phyloP scores from a whole-genome alignment of 2,888 invertebrate genomes.

The Xanthia togata region DNA sequence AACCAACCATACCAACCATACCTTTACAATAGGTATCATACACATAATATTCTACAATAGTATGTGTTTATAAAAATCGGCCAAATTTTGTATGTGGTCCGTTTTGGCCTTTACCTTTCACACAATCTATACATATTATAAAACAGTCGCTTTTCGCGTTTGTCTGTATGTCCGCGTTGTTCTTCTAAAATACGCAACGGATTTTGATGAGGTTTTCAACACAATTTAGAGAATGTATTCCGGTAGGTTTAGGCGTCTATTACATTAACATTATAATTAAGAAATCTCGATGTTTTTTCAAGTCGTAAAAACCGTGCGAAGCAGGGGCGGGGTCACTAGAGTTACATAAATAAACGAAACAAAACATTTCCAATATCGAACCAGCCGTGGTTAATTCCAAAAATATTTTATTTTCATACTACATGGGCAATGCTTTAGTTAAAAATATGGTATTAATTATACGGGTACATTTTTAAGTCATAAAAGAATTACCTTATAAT shows the following conservation, averaged over 20 bases:
- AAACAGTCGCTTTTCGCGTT: too few relatives aligned
- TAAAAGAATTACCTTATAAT: conserved; percentile 9
- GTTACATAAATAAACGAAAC: conserved; percentile 19
- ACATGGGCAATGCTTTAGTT: conserved; percentile 2
- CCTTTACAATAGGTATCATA: conserved; percentile 20
- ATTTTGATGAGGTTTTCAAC: too few relatives aligned
- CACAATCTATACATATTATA: background rate
- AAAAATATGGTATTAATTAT: conserved; percentile 1
- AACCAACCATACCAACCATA: too few relatives aligned
- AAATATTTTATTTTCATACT: conserved; percentile 27
- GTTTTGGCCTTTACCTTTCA: conserved; percentile 13
- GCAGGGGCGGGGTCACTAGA: too few relatives aligned
- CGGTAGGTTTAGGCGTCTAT: too few relatives aligned
- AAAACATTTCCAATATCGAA: conserved; percentile 16
- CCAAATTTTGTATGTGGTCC: conserved; percentile 25
- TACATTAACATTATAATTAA: too few relatives aligned
- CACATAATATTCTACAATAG: conserved; percentile 35
- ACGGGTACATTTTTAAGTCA: conserved; percentile 7
- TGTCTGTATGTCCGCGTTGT: too few relatives aligned
- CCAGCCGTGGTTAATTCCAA: conserved; percentile 22
- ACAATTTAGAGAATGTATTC: too few relatives aligned
- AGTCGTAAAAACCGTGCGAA: too few relatives aligned
- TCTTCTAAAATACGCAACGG: too few relatives aligned
- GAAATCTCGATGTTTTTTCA: too few relatives aligned
- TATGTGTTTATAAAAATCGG: conserved; percentile 23